These are phyloP conservation scores for Cecidostiba fungosa DNA, from an alignment of 2,888 invertebrate species.

Conservation along the genomic window DNA sequence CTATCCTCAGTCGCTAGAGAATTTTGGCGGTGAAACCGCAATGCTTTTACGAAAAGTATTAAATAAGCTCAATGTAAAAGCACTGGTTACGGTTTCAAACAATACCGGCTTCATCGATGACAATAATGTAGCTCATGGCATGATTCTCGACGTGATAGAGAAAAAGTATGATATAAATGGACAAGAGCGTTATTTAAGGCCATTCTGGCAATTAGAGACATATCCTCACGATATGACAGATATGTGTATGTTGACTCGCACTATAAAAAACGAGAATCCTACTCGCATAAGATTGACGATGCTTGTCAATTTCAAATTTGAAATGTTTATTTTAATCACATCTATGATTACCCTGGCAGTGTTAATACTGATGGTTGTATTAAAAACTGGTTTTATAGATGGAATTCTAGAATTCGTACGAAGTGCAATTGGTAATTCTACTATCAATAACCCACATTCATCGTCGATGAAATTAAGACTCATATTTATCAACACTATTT, in stretches of 20 bases:
- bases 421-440: conserved; percentile 20
- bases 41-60: background rate
- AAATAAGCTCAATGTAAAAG: background rate
- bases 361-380: background rate
- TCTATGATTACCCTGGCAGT: background rate
- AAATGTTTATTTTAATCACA: too few species aligned
- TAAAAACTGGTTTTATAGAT: background rate
- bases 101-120: background rate
- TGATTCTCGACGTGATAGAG: background rate
- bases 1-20: background rate
- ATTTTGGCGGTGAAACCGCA: conserved; percentile 4
- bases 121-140: background rate
- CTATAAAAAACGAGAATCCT: background rate
- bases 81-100: background rate
- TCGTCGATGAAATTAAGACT: conserved; percentile 21
- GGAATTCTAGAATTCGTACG: conserved; percentile 53
- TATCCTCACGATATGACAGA: conserved; percentile 60
- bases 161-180: conserved; percentile 56
- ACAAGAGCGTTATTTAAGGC: conserved; percentile 58
- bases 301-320: background rate
- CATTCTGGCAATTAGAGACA: conserved; percentile 55
- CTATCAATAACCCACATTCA: conserved; percentile 21
- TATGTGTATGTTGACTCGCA: conserved; percentile 59
- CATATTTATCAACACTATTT: conserved; percentile 47
- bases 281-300: background rate